Percentiles rank a stretch among this genome's conserved stretches.
Conservation (phyloP, 2,888 invertebrate species). For the Cepaea hortensis region DNA sequence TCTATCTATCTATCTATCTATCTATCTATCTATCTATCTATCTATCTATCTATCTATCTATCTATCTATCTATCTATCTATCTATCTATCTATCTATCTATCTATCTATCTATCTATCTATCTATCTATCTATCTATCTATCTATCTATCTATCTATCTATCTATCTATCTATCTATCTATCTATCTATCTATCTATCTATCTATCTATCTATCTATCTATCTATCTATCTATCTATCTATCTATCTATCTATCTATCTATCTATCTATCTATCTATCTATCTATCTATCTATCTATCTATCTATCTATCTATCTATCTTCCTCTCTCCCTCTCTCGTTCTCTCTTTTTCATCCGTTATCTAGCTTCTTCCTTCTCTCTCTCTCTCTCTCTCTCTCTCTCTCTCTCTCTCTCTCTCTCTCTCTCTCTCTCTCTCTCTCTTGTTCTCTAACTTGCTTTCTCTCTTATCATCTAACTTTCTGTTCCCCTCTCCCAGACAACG, state of each 20-base stretch:
- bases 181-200: too few relatives aligned
- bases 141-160: too few relatives aligned
- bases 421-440: not conserved
- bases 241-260: not conserved
- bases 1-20: too few relatives aligned
- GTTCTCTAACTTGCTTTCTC: not conserved
- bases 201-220: too few relatives aligned
- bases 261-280: not conserved
- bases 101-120: too few relatives aligned
- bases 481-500: not conserved
- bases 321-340: not conserved
- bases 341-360: not conserved
- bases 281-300: not conserved
- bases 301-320: not conserved
- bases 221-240: not conserved
- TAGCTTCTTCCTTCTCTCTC: not conserved
- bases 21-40: too few relatives aligned
- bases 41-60: too few relatives aligned
- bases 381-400: not conserved
- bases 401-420: not conserved
- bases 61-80: too few relatives aligned
- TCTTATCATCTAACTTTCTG: not conserved
- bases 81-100: too few relatives aligned
- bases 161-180: too few relatives aligned
- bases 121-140: too few relatives aligned